A percentile compares a stretch with the other conserved stretches of the same genome.
Conservation (phyloP, 30 jellyfish, hydroid and myxozoan genomes). For the Mastigias papua region DNA sequence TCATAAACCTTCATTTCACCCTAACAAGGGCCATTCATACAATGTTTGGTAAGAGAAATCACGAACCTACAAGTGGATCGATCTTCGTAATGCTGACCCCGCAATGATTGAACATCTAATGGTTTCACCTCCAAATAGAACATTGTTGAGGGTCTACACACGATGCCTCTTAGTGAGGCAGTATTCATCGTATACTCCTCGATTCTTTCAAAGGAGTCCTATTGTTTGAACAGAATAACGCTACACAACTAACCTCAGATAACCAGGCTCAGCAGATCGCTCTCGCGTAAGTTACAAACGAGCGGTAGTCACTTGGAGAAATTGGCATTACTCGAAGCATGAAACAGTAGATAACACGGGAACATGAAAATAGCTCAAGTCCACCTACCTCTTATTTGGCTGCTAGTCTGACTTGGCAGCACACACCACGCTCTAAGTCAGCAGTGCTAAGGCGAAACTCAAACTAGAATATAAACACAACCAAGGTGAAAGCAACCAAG, state of each 20-base stretch:
- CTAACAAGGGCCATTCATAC: not conserved
- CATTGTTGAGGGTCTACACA: not conserved
- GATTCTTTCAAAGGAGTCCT: not conserved
- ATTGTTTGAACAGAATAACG: not conserved
- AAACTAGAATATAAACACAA: not conserved
- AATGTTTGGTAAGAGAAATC: not conserved
- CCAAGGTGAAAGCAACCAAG: constrained; percentile 13
- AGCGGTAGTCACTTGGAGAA: constrained; percentile 2
- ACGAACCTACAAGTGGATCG: not conserved
- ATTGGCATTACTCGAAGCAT: not conserved
- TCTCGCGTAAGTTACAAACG: not conserved
- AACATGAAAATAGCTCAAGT: not conserved
- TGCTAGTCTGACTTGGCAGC: not conserved
- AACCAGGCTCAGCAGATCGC: not conserved
- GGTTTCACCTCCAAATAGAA: not conserved
- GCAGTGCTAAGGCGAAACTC: not conserved
- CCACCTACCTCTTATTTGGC: constrained; percentile 4
- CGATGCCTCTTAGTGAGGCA: not conserved
- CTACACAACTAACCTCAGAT: not conserved
- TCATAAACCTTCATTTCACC: not conserved
- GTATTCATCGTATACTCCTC: not conserved
- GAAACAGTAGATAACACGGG: not conserved
- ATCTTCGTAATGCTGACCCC: constrained; percentile 5
- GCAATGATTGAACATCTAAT: not conserved
- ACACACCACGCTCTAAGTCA: constrained; percentile 4